Evolutionary conservation across 2,888 invertebrate species (phyloP), one percentile per base, ranked within the genome.

Genomic region (Amorpha juglandis): DNA sequence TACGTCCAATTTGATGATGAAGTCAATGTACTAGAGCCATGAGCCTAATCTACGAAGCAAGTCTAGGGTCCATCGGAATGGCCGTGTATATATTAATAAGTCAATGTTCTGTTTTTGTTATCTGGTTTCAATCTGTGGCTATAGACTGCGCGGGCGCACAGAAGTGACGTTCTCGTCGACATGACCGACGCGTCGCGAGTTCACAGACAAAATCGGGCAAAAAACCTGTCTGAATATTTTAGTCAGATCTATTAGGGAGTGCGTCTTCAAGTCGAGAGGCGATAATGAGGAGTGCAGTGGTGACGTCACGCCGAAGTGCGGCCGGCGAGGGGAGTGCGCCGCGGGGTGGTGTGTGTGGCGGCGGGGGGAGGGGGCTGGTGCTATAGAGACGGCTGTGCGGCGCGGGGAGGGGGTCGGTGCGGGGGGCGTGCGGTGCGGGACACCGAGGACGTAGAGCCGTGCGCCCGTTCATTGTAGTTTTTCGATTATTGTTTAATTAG

Each of bases 401-500:
- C 21, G 71, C 69, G 74, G 65, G 72, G 75, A 67, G 75, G 63
- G 67, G 69, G 71, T 68, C 71, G 75, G n/a, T n/a, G n/a, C n/a
- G 67, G 69, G 71, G 69, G 72, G 68, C 67, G 69, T 69, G 76
- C 74, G 76, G 79, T 73, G 87, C 76, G 86, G 86, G 84, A 79
- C 82, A 81, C 81, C 84, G 88, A 86, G 87, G 88, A 88, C 88
- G 89, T 78, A 74, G 86, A 88, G 90, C 90, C 87, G 89, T 86
- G 91, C 91, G 91, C 91, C 88, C 91, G 92, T 90, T 92, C 91
- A 92, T 92, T 92, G 92, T 92, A 92, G 91, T 92, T 92, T 92
- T 92, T 92, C 92, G 92, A 93, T 93, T 93, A 92, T 92, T 93
- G 92, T 93, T 92, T 93, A 92, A 93, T 92, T 93, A 93, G 92